Evolutionary conservation across 64 coral and sea anemone species (phyloP).

Genomic region (Porites australiensis): DNA sequence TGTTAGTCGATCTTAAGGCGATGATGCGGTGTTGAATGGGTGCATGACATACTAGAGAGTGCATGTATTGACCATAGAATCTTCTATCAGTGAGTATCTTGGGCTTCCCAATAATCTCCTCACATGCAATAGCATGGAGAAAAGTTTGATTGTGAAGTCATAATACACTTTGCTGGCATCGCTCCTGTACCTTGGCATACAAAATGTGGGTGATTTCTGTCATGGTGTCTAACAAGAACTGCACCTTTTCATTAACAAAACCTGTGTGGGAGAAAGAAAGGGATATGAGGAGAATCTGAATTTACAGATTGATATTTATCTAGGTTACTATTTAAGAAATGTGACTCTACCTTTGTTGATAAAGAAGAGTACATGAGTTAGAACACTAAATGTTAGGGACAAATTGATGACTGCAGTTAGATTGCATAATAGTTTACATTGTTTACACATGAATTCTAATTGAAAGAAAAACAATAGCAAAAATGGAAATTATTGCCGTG

Average conservation of each 20-base stretch:
- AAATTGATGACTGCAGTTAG: too few relatives aligned
- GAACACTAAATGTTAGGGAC: too few relatives aligned
- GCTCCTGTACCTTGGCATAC: conserved; percentile 15
- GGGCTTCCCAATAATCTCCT: conserved; percentile 48
- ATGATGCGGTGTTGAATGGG: conserved; percentile 23
- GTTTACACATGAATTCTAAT: too few relatives aligned
- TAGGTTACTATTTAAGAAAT: too few relatives aligned
- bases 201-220: conserved; percentile 52
- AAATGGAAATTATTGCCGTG: too few relatives aligned
- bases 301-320: background rate
- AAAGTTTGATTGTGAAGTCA: conserved; percentile 63
- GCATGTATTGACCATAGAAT: conserved; percentile 64
- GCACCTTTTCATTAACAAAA: conserved; percentile 37
- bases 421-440: too few relatives aligned
- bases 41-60: conserved; percentile 53
- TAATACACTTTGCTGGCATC: conserved; percentile 39
- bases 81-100: conserved; percentile 18
- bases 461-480: too few relatives aligned
- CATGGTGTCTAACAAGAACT: conserved; percentile 46
- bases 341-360: background rate
- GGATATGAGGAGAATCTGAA: background rate
- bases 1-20: conserved; percentile 31
- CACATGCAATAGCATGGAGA: conserved; percentile 40
- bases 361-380: too few relatives aligned
- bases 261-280: background rate